Conservation (phyloP, 1,140 invertebrate genomes). For the Drosophila ogumai region DNA sequence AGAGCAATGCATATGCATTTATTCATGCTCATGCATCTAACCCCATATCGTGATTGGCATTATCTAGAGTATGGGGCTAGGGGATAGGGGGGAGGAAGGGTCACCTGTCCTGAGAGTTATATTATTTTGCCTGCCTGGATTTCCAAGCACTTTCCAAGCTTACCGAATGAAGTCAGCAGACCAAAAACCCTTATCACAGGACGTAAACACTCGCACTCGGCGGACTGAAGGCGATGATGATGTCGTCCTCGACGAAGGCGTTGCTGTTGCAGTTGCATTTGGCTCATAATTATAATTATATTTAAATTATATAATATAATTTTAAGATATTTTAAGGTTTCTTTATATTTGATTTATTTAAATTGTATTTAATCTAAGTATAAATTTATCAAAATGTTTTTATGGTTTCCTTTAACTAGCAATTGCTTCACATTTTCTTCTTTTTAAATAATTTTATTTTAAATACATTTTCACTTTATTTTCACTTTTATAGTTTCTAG, state of each 20-base stretch:
- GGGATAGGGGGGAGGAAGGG: neutral
- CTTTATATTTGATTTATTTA: neutral
- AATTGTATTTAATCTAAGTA: neutral
- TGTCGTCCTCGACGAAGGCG: conserved; percentile 54
- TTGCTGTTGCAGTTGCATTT: conserved; percentile 64
- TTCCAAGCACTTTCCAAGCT: conserved; percentile 52
- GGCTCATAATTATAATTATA: conserved; percentile 45
- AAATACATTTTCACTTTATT: neutral
- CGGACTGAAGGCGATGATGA: conserved; percentile 68
- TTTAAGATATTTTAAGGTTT: neutral
- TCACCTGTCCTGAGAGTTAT: conserved; percentile 46
- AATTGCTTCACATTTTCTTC: neutral
- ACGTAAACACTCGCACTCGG: conserved; percentile 79
- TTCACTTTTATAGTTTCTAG: neutral
- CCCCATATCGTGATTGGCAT: conserved; percentile 43
- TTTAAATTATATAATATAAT: neutral
- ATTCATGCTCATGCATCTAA: conserved; percentile 35
- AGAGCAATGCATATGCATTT: conserved; percentile 15
- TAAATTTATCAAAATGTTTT: too few relatives aligned
- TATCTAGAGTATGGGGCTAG: conserved; percentile 10
- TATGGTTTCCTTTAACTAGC: neutral
- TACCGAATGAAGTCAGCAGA: conserved; percentile 83
- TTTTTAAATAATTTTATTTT: neutral
- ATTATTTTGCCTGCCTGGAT: conserved; percentile 52
- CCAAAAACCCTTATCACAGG: conserved; percentile 83